Evolutionary conservation across 2,797 vertebrate genomes (phyloP).

Genomic region (Pangasius krempfi): DNA sequence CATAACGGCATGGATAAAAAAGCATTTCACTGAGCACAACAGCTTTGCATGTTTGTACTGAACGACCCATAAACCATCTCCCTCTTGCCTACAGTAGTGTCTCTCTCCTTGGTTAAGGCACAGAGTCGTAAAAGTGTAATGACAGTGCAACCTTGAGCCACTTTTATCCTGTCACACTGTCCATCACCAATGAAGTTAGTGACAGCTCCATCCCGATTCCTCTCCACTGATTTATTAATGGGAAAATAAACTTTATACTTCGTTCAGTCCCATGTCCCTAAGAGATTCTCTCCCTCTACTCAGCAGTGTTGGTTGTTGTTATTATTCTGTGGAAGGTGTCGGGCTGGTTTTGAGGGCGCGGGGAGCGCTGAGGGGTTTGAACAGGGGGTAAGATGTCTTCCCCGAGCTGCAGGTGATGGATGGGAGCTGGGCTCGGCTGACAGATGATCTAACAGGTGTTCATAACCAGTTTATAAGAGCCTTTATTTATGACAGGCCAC

Average conservation of each 20-base stretch:
- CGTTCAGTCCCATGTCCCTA: constrained; percentile 82
- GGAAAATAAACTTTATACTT: constrained; percentile 89
- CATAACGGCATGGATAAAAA: constrained; percentile 59
- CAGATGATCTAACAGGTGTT: constrained; percentile 96
- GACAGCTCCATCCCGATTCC: constrained; percentile 78
- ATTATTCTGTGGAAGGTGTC: constrained; percentile 46
- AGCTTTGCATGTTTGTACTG: constrained; percentile 52
- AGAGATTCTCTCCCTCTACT: constrained; percentile 41
- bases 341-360: constrained; percentile 73
- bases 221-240: constrained; percentile 79
- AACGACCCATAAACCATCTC: constrained; percentile 55
- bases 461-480: constrained; percentile 96
- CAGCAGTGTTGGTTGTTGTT: constrained; percentile 22
- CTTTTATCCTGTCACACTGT: constrained; percentile 82
- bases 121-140: constrained; percentile 72
- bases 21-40: constrained; percentile 54
- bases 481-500: constrained; percentile 93
- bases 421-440: constrained; percentile 88
- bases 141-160: constrained; percentile 82
- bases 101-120: constrained; percentile 40
- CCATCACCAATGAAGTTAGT: constrained; percentile 75
- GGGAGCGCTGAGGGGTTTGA: constrained; percentile 75
- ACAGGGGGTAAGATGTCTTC: constrained; percentile 85
- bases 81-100: neutral
- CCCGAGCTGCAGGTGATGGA: constrained; percentile 88